These are phyloP conservation scores for Ammodytes dubius DNA, from an alignment of 2,113 vertebrate genomes.

Conservation along the genomic window DNA sequence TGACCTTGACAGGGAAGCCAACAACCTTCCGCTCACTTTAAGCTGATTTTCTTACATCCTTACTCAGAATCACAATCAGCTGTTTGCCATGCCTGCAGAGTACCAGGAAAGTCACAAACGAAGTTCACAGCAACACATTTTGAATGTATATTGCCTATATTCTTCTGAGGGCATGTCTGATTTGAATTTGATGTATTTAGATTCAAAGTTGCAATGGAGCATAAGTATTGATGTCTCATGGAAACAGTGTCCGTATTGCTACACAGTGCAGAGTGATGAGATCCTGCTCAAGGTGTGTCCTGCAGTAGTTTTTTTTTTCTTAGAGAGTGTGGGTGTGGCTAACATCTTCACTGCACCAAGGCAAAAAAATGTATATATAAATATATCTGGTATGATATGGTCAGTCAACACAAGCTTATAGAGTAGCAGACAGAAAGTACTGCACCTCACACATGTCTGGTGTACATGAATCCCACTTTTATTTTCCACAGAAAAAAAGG, in stretches of 20 bases:
- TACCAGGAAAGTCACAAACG: conserved; percentile 38
- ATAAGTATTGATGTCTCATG: conserved; percentile 53
- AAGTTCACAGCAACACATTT: conserved; percentile 6
- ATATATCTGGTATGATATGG: conserved; percentile 45
- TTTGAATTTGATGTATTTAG: conserved; percentile 38
- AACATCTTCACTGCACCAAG: conserved; percentile 76
- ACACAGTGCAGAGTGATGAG: conserved; percentile 70
- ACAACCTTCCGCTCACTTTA: conserved; percentile 50
- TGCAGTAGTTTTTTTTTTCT: conserved; percentile 57
- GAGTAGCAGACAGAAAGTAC: conserved; percentile 75
- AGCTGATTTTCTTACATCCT: conserved; percentile 39
- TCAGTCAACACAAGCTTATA: conserved; percentile 47
- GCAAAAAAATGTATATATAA: conserved; percentile 45
- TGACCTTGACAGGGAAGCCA: conserved; percentile 75
- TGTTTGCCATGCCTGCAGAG: conserved; percentile 46
- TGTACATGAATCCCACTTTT: conserved; percentile 85
- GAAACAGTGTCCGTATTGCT: conserved; percentile 63
- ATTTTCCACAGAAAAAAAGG: conserved; percentile 79
- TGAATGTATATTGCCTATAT: not conserved
- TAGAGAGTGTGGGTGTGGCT: conserved; percentile 71
- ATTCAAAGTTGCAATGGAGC: conserved; percentile 38
- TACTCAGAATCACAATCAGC: conserved; percentile 53
- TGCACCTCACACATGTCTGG: conserved; percentile 78
- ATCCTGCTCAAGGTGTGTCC: conserved; percentile 73
- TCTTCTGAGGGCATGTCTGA: not conserved